Base-by-base conservation (phyloP, 2,113 vertebrate species). In the Myocastor coypus region DNA sequence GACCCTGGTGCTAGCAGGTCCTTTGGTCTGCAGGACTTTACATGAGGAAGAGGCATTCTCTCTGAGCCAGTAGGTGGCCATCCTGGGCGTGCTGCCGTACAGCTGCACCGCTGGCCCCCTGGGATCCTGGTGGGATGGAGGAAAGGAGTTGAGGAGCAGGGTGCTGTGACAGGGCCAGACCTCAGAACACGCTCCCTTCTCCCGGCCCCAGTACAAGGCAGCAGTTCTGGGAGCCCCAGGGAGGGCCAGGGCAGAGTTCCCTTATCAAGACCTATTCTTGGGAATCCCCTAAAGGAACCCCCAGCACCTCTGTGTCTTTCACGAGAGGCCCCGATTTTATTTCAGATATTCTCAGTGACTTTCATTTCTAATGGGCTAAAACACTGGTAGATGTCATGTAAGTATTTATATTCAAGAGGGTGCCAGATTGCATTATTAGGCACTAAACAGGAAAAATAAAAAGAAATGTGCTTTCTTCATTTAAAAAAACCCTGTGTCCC, bases 131-230 rank as follows among this genome's bases (percentile, higher is more conserved):
- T 8, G 52, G 83, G 42, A 75, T 0, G 4, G 22, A 61, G 24
- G 55, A 17, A 57, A 57, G 55, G 28, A 52, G 28, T 11, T 52
- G 71, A 10, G n/a, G 73, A 46, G 14, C 3, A 1, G 61, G 6
- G 11, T 24, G 7, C 42, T n/a, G 20, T 9, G 28, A 26, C 7
- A 30, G 46, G 34, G 4, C 13, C 8, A 0, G 12, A 50, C 40
- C 46, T 61, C 52, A 63, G n/a, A 12, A 17, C 16, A 1, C 2
- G 0, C 13, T 30, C 8, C 20, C 0, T 42, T 2, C 3, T 28
- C 13, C 17, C 0, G 0, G 14, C 2, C 42, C 13, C 37, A 50
- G 32, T 0, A n/a, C 13, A 59, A n/a, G 1, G 20, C n/a, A 0
- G 0, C 6, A 3, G 16, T 83, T 50, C 42, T 88, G 2, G 8